Evolutionary conservation across 2,113 vertebrate genomes (phyloP), one percentile per base, ranked within the genome.

Genomic region (Spermophilus dauricus): DNA sequence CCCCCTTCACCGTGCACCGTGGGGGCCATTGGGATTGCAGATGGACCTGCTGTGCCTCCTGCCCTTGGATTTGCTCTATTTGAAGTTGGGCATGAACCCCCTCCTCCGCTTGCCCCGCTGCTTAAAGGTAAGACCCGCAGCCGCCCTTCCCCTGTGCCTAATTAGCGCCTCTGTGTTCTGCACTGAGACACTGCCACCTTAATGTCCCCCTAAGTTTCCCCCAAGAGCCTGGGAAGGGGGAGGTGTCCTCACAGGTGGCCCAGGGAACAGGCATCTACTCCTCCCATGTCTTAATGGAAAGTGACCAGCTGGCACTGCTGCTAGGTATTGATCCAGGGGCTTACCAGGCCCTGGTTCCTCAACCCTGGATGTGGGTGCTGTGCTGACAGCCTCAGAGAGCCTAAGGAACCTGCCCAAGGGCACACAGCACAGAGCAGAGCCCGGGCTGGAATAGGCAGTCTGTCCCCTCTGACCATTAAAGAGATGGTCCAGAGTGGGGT

Each of bases 1-100:
- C 48, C 48, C 48, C 48, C 48, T 51, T 12, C 48, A 12, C 48
- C 48, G 2, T 51, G 48, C 48, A 51, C 48, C 12, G 1, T 4
- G 26, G 2, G 73, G 45, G 56, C 39, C 53, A 14, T 0, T 45
- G 69, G 26, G 5, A 0, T 99, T 98, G 83, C 98, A 99, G 99
- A 99, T 99, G 99, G 99, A 99, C 8, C 0, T 99, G 84, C 90
- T 99, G 93, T 99, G 99, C 92, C 99, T 99, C 87, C 98, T 99
- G 56, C 99, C 99, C 10, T 95, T 99, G 99, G 99, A 99, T 94
- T 85, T 99, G 14, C 96, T 99, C 13, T 99, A 99, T 96, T 97
- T 99, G 88, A 99, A 99, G 98, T 98, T 99, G 0, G 99, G 99
- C 0, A 98, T 99, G 37, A 99, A 99, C 86, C 99, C 99, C 0